phyloP scores from a whole-genome alignment of 2,113 vertebrate genomes.

The Oenanthe oenanthe region DNA sequence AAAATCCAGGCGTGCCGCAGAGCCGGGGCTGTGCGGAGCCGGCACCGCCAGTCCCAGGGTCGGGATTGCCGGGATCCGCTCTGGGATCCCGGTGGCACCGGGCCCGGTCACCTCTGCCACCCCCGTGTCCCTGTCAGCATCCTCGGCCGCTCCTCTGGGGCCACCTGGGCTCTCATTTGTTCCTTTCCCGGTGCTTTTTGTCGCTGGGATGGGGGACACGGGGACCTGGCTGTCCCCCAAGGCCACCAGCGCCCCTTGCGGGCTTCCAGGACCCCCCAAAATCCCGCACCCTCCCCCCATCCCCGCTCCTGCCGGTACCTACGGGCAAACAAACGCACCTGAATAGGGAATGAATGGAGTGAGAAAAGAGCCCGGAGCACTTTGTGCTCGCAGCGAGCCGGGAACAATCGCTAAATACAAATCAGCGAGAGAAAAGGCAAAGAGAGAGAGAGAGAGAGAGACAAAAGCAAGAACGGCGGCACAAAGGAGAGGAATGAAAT shows the following conservation, averaged over 20 bases:
- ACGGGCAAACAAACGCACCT: constrained; percentile 38
- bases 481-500: constrained; percentile 91
- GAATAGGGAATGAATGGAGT: constrained; percentile 58
- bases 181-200: not conserved
- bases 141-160: not conserved
- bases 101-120: not conserved
- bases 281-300: fast-evolving
- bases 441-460: constrained; percentile 68
- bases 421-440: constrained; percentile 72
- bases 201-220: fast-evolving
- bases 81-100: not conserved
- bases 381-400: constrained; percentile 59
- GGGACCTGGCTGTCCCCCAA: not conserved
- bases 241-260: not conserved
- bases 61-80: not conserved
- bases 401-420: constrained; percentile 73
- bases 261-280: not conserved
- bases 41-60: fast-evolving
- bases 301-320: not conserved
- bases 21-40: fast-evolving
- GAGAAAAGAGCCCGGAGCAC: constrained; percentile 42
- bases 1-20: fast-evolving
- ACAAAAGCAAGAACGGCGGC: constrained; percentile 75
- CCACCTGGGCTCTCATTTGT: fast-evolving
- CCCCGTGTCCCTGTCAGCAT: not conserved